Base-by-base conservation (phyloP, 1,140 invertebrate genomes). In the Drosophila orena region DNA sequence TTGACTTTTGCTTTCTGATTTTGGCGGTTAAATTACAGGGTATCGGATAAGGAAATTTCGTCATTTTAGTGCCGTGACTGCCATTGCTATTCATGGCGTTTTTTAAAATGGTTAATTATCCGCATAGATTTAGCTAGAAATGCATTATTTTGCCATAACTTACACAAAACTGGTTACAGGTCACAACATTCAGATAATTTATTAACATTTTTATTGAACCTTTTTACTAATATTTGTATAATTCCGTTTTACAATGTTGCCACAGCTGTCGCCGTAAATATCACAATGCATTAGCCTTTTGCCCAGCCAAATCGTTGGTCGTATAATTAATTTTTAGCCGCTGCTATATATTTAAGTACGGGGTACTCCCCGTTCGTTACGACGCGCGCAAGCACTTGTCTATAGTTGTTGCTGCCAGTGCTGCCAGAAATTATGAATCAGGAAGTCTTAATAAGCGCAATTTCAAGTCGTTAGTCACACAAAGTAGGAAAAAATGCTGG, bases 381-480 rank as follows among this genome's bases (percentile, higher is more conserved):
- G 3, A 11, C 1, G 44, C 52, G 49, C 27, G 5, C 3, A 0
- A 10, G 30, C 24, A 34, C 50, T 50, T 56, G 49, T 64, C 30
- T 56, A 24, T 46, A 40, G 66, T 46, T 75, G 49, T 52, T 37
- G 30, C 57, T 69, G 40, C 8, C 61, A 57, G 71, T 80, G 77
- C 57, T 84, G 65, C 68, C 74, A 74, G 78, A 76, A 81, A 86
- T 90, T 86, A 86, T 79, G 79, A 85, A 90, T 90, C 86, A 90
- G 86, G 86, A 90, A 90, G 86, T 90, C 86, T 90, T 90, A 90
- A 90, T 90, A 90, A 90, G 81, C 81, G 81, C 86, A 90, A 90
- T 90, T 90, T 90, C 69, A 85, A 79, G 80, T 90, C 81, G 81
- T 90, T 90, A 90, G 81, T 90, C 78, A 79, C 69, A 78, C 69